phyloP scores from a whole-genome alignment of 1,140 invertebrate species.

The Cepaea nemoralis region DNA sequence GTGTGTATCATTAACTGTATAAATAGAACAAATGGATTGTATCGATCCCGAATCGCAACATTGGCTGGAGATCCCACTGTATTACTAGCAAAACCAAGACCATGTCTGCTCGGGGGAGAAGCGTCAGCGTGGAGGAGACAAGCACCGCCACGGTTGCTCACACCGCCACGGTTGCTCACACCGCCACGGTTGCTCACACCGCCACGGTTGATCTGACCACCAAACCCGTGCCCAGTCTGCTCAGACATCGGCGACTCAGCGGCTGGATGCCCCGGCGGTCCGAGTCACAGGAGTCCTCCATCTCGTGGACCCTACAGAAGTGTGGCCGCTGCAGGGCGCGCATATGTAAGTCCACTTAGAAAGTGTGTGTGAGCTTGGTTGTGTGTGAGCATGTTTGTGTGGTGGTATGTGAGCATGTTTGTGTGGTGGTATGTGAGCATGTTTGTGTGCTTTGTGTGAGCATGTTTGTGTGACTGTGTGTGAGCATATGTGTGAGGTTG shows the following conservation, averaged over 20 bases:
- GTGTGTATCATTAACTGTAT: too few relatives aligned
- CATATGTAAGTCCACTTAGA: neutral
- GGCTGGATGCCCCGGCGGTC: slow-evolving; percentile 19
- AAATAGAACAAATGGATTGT: too few relatives aligned
- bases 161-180: too few relatives aligned
- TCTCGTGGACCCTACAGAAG: neutral
- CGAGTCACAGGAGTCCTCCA: neutral
- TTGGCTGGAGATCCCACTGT: too few relatives aligned
- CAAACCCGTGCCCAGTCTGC: neutral
- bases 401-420: too few relatives aligned
- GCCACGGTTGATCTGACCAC: neutral
- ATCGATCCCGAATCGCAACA: too few relatives aligned
- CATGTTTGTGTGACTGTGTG: too few relatives aligned
- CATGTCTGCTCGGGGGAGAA: neutral
- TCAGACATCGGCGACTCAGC: neutral
- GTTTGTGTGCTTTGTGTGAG: too few relatives aligned
- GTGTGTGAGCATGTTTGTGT: too few relatives aligned
- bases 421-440: too few relatives aligned
- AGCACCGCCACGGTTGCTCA: too few relatives aligned
- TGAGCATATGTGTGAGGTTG: too few relatives aligned
- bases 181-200: neutral
- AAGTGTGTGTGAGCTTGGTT: neutral
- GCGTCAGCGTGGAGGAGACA: neutral
- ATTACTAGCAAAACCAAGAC: neutral
- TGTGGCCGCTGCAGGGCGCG: neutral